Evolutionary conservation across 2,888 invertebrate species (phyloP).

Genomic region (Carabus problematicus): DNA sequence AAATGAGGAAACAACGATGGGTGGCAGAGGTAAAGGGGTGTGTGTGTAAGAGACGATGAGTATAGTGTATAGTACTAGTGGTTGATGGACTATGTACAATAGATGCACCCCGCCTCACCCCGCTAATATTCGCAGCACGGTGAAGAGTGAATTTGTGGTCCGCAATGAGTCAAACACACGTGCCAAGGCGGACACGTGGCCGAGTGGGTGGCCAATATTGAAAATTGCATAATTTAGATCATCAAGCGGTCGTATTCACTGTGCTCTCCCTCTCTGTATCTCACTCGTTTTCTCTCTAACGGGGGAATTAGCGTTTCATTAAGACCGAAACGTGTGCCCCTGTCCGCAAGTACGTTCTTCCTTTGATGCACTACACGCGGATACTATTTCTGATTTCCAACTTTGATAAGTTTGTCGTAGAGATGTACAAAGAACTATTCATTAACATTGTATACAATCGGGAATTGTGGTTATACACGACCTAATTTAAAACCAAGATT

Average conservation of each 20-base stretch:
- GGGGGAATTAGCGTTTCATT: slow-evolving; percentile 58
- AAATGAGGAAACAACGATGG: background rate
- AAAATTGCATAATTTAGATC: slow-evolving; percentile 63
- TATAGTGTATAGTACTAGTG: background rate
- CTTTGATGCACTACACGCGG: slow-evolving; percentile 2
- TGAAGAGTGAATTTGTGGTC: slow-evolving; percentile 59
- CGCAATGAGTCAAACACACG: slow-evolving; percentile 62
- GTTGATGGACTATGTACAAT: background rate
- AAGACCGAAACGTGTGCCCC: slow-evolving; percentile 22
- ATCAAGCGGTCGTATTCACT: slow-evolving; percentile 39
- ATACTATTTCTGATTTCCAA: too few species aligned
- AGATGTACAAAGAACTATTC: background rate
- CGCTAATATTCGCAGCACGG: slow-evolving; percentile 9
- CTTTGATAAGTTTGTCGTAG: too few species aligned
- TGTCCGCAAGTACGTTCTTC: slow-evolving; percentile 2
- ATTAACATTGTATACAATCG: too few species aligned
- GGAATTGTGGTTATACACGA: too few species aligned
- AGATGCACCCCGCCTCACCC: background rate
- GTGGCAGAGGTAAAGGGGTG: background rate
- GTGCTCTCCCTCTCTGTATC: background rate
- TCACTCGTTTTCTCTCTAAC: slow-evolving; percentile 26
- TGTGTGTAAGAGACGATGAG: slow-evolving; percentile 8
- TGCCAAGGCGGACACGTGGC: slow-evolving; percentile 62
- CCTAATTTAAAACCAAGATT: too few species aligned
- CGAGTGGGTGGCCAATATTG: slow-evolving; percentile 63